A percentile compares a stretch with the other conserved stretches of the same genome.
These are phyloP conservation scores for Pseudonaja textilis DNA, from an alignment of 2,113 vertebrate species.

Conservation along the genomic window DNA sequence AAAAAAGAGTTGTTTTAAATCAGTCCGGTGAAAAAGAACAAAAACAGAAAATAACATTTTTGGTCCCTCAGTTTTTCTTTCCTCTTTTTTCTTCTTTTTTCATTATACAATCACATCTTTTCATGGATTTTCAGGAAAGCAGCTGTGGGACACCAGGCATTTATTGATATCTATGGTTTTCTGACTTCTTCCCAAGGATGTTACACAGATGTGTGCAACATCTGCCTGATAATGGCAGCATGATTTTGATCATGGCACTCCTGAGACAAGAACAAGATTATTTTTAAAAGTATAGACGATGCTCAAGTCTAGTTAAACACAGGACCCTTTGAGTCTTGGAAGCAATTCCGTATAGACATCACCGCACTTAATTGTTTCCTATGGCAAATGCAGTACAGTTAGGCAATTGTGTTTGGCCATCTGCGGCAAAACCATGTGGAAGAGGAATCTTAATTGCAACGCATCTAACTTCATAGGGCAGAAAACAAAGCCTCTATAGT, in stretches of 20 bases:
- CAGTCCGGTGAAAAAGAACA: background rate
- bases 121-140: background rate
- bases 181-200: background rate
- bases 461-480: slow-evolving; percentile 50
- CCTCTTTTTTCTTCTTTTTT: background rate
- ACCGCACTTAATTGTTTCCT: slow-evolving; percentile 12
- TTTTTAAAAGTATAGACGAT: slow-evolving; percentile 26
- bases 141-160: background rate
- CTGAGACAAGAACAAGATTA: slow-evolving; percentile 18
- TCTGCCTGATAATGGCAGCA: background rate
- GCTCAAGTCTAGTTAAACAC: background rate
- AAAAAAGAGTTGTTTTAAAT: background rate
- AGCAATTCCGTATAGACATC: background rate
- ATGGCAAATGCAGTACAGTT: background rate
- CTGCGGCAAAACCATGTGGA: slow-evolving; percentile 47
- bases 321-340: background rate
- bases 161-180: background rate
- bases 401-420: slow-evolving; percentile 46
- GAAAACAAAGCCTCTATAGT: slow-evolving; percentile 50
- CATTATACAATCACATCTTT: background rate
- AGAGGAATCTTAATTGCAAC: slow-evolving; percentile 56
- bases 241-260: background rate
- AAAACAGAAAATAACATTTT: background rate
- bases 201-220: background rate
- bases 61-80: background rate